These are phyloP conservation scores for Microcebus lehilahytsara DNA, from an alignment of 2,113 vertebrate genomes.

Conservation along the genomic window DNA sequence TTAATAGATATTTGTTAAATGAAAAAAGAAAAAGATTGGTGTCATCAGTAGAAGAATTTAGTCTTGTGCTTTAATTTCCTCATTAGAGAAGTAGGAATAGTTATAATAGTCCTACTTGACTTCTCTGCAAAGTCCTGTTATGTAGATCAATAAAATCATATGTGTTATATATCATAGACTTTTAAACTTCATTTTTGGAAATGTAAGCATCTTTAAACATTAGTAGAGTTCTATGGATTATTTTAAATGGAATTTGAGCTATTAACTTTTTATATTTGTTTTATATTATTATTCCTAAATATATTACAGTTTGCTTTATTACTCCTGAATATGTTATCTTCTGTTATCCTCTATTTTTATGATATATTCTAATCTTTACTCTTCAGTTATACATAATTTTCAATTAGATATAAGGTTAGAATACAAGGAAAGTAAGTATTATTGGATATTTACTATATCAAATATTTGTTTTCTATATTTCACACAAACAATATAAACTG, in stretches of 20 bases:
- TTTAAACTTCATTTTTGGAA: not conserved
- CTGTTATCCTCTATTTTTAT: not conserved
- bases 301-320: not conserved
- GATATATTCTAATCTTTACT: not conserved
- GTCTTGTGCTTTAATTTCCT: not conserved
- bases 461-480: not conserved
- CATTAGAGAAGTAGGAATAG: not conserved
- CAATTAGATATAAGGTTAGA: not conserved
- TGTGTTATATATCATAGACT: not conserved
- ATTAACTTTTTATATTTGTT: not conserved
- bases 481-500: not conserved
- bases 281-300: not conserved
- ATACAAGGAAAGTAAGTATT: not conserved
- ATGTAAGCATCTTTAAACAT: not conserved
- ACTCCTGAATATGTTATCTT: not conserved
- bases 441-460: not conserved
- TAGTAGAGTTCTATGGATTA: not conserved
- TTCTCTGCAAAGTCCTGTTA: not conserved
- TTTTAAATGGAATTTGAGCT: not conserved
- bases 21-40: not conserved
- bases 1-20: slow-evolving; percentile 10
- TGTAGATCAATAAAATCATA: not conserved
- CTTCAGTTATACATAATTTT: not conserved
- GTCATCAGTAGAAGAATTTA: not conserved
- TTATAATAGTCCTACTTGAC: not conserved